These are phyloP conservation scores for Nyctalus aviator DNA, from an alignment of 2,797 vertebrate species.

Conservation along the genomic window DNA sequence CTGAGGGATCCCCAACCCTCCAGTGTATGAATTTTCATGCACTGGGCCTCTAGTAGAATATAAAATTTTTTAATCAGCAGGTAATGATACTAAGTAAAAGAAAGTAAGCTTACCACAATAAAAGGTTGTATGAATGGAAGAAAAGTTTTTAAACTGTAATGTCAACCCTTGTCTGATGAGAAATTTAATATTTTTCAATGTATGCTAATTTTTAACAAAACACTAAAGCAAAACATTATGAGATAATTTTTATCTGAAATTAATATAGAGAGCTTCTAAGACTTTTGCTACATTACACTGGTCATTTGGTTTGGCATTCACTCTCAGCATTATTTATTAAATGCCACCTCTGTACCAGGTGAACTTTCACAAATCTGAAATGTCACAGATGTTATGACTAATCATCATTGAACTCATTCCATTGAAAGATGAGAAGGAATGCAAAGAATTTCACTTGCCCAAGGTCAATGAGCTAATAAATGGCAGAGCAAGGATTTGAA, in stretches of 20 bases:
- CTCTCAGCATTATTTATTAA: not conserved
- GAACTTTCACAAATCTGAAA: not conserved
- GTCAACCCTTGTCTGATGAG: not conserved
- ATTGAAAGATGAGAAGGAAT: slow-evolving; percentile 26
- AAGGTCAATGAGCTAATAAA: not conserved
- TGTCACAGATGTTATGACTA: not conserved
- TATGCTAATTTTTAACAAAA: slow-evolving; percentile 45
- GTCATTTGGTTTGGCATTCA: not conserved
- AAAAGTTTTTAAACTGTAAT: not conserved
- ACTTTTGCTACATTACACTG: not conserved
- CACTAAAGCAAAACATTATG: not conserved
- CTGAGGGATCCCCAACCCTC: too few species aligned
- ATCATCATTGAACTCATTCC: not conserved
- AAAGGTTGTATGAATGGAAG: not conserved
- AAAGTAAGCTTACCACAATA: not conserved
- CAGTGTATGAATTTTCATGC: too few species aligned
- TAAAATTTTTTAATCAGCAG: not conserved
- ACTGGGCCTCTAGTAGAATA: not conserved
- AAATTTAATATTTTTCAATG: slow-evolving; percentile 4
- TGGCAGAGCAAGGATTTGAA: not conserved
- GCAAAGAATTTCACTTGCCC: not conserved
- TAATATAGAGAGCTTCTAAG: not conserved
- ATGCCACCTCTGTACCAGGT: not conserved
- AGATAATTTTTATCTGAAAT: slow-evolving; percentile 22
- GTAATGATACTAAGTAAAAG: not conserved